Evolutionary conservation across 2,888 invertebrate genomes (phyloP).

Genomic region (Clitarchus hookeri): DNA sequence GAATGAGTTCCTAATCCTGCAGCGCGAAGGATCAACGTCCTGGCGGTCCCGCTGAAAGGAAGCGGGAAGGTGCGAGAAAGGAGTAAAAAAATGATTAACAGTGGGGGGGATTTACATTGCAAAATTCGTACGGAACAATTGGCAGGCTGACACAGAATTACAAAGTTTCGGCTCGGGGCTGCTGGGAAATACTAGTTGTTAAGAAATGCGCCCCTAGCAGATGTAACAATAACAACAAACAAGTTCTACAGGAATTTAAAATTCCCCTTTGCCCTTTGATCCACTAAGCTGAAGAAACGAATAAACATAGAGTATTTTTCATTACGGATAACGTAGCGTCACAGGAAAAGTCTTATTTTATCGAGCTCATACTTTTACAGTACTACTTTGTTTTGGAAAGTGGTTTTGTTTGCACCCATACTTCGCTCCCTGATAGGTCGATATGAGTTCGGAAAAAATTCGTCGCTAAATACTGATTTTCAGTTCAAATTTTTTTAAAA

Average conservation of each 20-base stretch:
- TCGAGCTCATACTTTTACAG: too few relatives aligned
- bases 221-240: background rate
- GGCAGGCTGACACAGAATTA: slow-evolving; percentile 5
- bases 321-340: too few relatives aligned
- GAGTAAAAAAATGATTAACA: background rate
- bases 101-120: background rate
- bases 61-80: background rate
- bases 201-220: background rate
- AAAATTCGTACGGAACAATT: background rate
- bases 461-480: too few relatives aligned
- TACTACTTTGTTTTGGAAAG: too few relatives aligned
- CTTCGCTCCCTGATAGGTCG: too few relatives aligned
- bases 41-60: background rate
- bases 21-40: background rate
- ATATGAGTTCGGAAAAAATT: too few relatives aligned
- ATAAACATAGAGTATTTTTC: too few relatives aligned
- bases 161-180: background rate
- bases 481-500: too few relatives aligned
- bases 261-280: background rate
- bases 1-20: slow-evolving; percentile 10
- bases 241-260: background rate
- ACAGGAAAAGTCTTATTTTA: too few relatives aligned
- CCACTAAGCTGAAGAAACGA: background rate
- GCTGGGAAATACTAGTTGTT: background rate
- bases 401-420: too few relatives aligned